Evolutionary conservation across 2,113 vertebrate genomes (phyloP).

Genomic region (Balaeniceps rex): DNA sequence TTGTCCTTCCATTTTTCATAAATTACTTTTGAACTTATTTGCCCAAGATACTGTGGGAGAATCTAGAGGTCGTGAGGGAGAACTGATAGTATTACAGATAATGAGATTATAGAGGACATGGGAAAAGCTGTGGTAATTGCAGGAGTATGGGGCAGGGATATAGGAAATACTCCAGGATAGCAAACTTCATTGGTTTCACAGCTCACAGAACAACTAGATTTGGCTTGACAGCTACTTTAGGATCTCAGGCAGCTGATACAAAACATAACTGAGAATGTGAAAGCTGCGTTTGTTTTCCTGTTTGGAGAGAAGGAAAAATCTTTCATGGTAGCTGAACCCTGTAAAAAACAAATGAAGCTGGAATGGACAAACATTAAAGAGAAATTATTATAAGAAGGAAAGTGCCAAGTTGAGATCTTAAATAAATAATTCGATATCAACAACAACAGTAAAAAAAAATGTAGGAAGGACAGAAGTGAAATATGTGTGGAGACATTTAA

Average conservation of each 20-base stretch:
- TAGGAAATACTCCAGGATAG: neutral
- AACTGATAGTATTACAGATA: neutral
- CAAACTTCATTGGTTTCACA: neutral
- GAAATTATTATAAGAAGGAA: neutral
- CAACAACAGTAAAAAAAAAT: neutral
- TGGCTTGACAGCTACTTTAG: neutral
- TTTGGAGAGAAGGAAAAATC: neutral
- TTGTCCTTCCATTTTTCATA: fast-evolving
- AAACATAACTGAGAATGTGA: neutral
- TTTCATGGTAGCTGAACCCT: neutral
- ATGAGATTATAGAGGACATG: neutral
- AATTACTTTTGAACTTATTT: neutral
- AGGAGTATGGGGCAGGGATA: neutral
- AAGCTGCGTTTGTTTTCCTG: neutral
- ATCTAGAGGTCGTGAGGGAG: neutral
- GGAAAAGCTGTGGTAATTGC: neutral
- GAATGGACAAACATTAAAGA: neutral
- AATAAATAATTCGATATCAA: neutral
- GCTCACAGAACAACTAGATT: neutral
- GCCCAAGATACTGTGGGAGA: neutral
- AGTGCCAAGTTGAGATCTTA: neutral
- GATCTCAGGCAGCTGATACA: neutral
- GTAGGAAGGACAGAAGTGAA: neutral
- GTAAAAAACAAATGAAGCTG: neutral
- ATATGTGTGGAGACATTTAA: neutral